Evolutionary conservation across 2,888 invertebrate species (phyloP).

Genomic region (Brenthis daphne): DNA sequence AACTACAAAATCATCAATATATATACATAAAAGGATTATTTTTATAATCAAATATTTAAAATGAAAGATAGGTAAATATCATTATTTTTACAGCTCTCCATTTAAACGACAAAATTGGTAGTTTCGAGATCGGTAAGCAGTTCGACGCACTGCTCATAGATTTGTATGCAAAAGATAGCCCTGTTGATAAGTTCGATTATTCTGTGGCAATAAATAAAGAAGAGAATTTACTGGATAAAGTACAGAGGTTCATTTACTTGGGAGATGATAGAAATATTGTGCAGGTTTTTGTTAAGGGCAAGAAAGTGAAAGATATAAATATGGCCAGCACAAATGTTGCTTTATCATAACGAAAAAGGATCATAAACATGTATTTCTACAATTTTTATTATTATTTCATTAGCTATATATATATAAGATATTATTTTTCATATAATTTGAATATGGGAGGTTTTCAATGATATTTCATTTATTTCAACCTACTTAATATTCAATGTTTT

Average conservation of each 20-base stretch:
- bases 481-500: too few relatives aligned
- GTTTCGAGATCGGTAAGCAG: constrained; percentile 90
- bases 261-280: constrained; percentile 93
- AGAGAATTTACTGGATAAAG: constrained; percentile 76
- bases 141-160: constrained; percentile 94
- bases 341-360: too few relatives aligned
- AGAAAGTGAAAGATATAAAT: constrained; percentile 51
- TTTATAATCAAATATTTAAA: too few relatives aligned
- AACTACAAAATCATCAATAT: too few relatives aligned
- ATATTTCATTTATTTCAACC: too few relatives aligned
- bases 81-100: constrained; percentile 83
- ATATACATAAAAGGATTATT: too few relatives aligned
- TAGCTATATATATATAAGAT: too few relatives aligned
- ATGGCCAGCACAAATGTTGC: neutral
- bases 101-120: constrained; percentile 88
- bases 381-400: too few relatives aligned
- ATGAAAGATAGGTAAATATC: neutral
- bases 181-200: constrained; percentile 75
- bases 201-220: constrained; percentile 57
- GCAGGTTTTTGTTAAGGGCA: constrained; percentile 89
- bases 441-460: too few relatives aligned
- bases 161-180: constrained; percentile 73
- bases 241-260: constrained; percentile 89
- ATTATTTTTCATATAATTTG: too few relatives aligned
- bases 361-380: too few relatives aligned